These are phyloP conservation scores for Tachysurus vachellii DNA, from an alignment of 2,113 vertebrate genomes.

Conservation along the genomic window DNA sequence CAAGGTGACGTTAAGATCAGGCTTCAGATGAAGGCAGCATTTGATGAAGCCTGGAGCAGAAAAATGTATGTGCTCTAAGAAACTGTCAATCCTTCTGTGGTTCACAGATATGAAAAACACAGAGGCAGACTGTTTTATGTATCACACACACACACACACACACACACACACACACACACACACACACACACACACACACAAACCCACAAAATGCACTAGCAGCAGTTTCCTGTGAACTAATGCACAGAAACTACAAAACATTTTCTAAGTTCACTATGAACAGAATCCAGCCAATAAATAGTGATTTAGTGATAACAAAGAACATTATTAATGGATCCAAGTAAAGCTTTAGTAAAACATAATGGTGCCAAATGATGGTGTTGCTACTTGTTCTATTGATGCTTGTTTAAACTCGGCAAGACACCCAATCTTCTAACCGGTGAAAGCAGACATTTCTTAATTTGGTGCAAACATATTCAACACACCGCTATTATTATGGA, in stretches of 20 bases:
- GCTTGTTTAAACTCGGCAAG: not conserved
- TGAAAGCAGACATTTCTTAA: not conserved
- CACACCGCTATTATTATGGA: not conserved
- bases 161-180: slow-evolving; percentile 32
- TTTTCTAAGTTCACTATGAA: not conserved
- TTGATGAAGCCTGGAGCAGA: not conserved
- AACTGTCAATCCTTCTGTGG: slow-evolving; percentile 29
- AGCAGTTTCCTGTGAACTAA: slow-evolving; percentile 49
- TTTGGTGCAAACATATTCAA: not conserved
- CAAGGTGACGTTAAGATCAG: not conserved
- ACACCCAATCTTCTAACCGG: not conserved
- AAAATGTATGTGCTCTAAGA: slow-evolving; percentile 4
- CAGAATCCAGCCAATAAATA: not conserved
- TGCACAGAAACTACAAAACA: slow-evolving; percentile 1
- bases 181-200: slow-evolving; percentile 24
- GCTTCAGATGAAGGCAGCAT: not conserved
- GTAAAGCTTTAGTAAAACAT: not conserved
- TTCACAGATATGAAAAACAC: slow-evolving; percentile 23
- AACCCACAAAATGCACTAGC: slow-evolving; percentile 31
- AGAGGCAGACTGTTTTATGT: slow-evolving; percentile 32
- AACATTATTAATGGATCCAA: not conserved
- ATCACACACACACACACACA: not conserved
- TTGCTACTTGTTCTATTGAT: not conserved
- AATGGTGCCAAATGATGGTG: not conserved
- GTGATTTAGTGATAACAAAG: not conserved